Base-by-base conservation (phyloP, 2,888 invertebrate genomes). In the Cinara cedri region DNA sequence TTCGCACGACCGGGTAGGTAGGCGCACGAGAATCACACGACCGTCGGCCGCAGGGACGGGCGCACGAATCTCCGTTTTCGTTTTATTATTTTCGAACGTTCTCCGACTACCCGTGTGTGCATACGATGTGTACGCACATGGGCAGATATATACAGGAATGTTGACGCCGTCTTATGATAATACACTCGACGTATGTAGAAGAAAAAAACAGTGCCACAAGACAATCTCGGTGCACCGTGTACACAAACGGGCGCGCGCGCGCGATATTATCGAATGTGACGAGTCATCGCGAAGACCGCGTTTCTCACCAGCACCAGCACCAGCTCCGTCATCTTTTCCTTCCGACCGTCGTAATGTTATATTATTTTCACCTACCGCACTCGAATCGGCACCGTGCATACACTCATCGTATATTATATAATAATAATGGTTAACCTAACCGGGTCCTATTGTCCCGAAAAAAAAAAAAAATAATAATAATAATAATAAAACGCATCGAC, bases 121-220 rank as follows among this genome's bases (percentile, higher is more conserved):
- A n/a, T n/a, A n/a, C n/a, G n/a, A n/a, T n/a, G n/a, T n/a, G n/a
- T n/a, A n/a, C n/a, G n/a, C n/a, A n/a, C n/a, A n/a, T n/a, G n/a
- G n/a, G n/a, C n/a, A n/a, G n/a, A n/a, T n/a, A n/a, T 34, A 34
- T 51, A 0, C n/a, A 65, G 54, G 74, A 75, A 75, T 75, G 51
- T 75, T 75, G 74, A 75, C 74, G 74, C 74, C 74, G 42, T 51
- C 21, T 65, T 44, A 14, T 14, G 14, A 54, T n/a, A n/a, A n/a
- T 21, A 14, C 21, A 14, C 46, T 44, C 19, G 34, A 6, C 34
- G 34, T 34, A 34, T 34, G 6, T 4, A 34, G 6, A 34, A n/a
- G 6, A 42, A 11, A 42, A 42, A 42, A 10, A 63, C 34, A 42
- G 34, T 42, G 42, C 42, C 8, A 19, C 3, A 26, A 26, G 24